A percentile compares a stretch with the other conserved stretches of the same genome.
phyloP scores from a whole-genome alignment of 2,797 vertebrate genomes.

The Oreochromis grahami region DNA sequence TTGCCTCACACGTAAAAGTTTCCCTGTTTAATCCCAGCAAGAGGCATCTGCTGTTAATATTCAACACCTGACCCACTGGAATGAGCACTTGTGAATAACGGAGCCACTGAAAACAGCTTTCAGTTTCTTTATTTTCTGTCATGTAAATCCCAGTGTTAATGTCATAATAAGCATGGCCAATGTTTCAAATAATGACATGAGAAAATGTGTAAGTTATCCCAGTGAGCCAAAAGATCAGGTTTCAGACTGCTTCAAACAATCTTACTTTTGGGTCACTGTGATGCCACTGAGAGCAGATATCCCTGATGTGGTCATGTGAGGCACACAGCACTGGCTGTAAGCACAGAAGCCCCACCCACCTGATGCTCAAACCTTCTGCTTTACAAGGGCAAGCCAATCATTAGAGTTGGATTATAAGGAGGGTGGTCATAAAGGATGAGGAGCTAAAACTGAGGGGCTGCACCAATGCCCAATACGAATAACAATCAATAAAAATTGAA shows the following conservation, averaged over 20 bases:
- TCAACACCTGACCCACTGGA: background rate
- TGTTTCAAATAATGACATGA: background rate
- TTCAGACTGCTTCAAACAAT: background rate
- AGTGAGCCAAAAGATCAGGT: rapidly evolving
- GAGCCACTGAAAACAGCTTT: background rate
- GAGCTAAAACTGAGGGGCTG: background rate
- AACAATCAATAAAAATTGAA: background rate
- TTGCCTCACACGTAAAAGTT: background rate
- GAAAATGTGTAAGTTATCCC: background rate
- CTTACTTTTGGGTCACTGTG: background rate
- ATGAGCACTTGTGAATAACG: background rate
- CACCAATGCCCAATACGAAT: background rate
- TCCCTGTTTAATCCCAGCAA: background rate
- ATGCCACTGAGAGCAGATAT: background rate
- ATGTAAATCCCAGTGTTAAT: background rate
- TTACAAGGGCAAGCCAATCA: background rate
- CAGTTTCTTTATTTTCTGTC: background rate
- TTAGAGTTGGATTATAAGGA: background rate
- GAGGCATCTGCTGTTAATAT: background rate
- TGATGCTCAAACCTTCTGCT: background rate
- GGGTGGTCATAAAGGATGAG: background rate
- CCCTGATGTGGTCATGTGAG: background rate
- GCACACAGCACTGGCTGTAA: background rate
- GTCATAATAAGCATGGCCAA: background rate
- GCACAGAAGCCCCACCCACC: background rate